These are phyloP conservation scores for Bombus vancouverensis DNA, from an alignment of 1,140 invertebrate species.

Conservation along the genomic window DNA sequence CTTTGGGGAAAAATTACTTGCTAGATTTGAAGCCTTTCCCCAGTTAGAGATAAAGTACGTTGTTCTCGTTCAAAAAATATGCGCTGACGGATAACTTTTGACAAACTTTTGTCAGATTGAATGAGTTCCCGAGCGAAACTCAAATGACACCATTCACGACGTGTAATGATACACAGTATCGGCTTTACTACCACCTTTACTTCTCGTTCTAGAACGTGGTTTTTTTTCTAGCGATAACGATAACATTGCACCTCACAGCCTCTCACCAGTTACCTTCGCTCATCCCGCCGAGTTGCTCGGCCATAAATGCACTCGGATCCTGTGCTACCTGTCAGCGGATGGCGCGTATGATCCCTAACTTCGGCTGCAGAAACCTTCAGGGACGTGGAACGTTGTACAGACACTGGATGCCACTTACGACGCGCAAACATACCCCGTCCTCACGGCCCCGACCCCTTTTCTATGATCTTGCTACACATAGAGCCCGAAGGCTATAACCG, in stretches of 20 bases:
- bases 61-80: neutral
- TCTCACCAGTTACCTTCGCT: slow-evolving; percentile 45
- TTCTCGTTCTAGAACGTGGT: slow-evolving; percentile 26
- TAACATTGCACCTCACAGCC: slow-evolving; percentile 64
- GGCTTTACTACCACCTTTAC: slow-evolving; percentile 25
- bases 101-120: neutral
- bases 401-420: slow-evolving; percentile 78
- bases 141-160: slow-evolving; percentile 1
- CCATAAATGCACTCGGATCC: slow-evolving; percentile 57
- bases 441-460: slow-evolving; percentile 43
- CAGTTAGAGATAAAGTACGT: neutral
- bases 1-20: neutral
- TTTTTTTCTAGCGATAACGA: slow-evolving; percentile 66
- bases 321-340: slow-evolving; percentile 62
- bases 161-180: slow-evolving; percentile 49
- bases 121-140: neutral
- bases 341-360: slow-evolving; percentile 66
- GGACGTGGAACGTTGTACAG: slow-evolving; percentile 56
- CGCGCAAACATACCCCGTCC: slow-evolving; percentile 75
- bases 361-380: slow-evolving; percentile 50
- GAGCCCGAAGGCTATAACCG: slow-evolving; percentile 41
- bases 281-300: slow-evolving; percentile 2
- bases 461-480: slow-evolving; percentile 41
- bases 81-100: neutral
- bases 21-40: neutral